Evolutionary conservation across 1,140 invertebrate species (phyloP), one percentile per base, ranked within the genome.

Genomic region (Aculops lycopersici): DNA sequence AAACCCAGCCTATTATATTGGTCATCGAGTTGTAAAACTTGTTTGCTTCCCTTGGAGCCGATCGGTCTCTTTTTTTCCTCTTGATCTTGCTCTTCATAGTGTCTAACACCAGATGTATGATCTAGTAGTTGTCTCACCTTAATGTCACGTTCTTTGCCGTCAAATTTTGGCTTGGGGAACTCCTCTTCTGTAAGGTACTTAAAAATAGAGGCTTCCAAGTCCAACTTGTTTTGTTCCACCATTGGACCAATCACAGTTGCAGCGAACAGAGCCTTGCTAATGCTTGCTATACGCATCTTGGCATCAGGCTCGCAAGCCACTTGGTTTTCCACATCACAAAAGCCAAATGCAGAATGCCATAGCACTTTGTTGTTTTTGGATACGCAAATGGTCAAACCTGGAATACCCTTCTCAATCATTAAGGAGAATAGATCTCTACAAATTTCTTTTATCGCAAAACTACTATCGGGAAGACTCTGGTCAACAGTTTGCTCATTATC

Each of bases 231-330:
- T 38, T 58, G 52, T 48, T 70, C 64, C 50, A 58, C 53, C 3
- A 67, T 47, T 49, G 60, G 60, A 17, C 59, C 69, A 40, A 66
- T 55, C n/a, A 58, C 43, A 18, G 56, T 53, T 15, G 58, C 53
- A 52, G 64, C 62, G 14, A 67, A 67, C 31, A 71, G 59, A 36
- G 62, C 48, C 49, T 70, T 70, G 46, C 64, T 66, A 40, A 71
- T 69, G 46, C 65, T 68, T 21, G 67, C 68, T 43, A 70, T 69
- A 41, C 69, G 52, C 56, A 71, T 62, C 0, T 69, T 59, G 3
- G 63, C 62, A 13, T 62, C 48, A n/a, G 54, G 43, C 18, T 48
- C 50, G 49, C 64, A 66, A 13, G 47, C 50, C 4, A 62, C 50
- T 24, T 51, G 43, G 44, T 68, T 67, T 49, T 70, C 68, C 2